Evolutionary conservation across 2,888 invertebrate species (phyloP).

Genomic region (Conops quadrifasciatus): DNA sequence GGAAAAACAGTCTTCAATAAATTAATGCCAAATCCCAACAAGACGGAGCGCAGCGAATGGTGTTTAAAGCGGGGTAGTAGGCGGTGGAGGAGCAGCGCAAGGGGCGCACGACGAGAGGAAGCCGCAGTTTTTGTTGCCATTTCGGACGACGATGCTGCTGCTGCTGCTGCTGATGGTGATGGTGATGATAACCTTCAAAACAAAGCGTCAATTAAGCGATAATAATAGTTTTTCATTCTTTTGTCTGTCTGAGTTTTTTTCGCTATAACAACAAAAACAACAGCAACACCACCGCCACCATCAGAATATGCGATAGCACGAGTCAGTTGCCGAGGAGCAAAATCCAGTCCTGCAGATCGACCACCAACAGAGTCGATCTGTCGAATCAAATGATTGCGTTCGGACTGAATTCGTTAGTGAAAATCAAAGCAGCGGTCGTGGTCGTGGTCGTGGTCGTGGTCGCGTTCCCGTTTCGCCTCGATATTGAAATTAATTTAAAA

Average conservation of each 20-base stretch:
- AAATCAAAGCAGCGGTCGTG: no score
- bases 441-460: no score
- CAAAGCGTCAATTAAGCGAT: slow-evolving; percentile 38
- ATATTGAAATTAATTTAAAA: slow-evolving; percentile 38
- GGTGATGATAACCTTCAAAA: slow-evolving; percentile 26
- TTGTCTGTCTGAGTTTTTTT: slow-evolving; percentile 12
- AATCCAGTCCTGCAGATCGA: slow-evolving; percentile 14
- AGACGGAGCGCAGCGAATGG: slow-evolving; percentile 23
- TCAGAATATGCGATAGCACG: neutral
- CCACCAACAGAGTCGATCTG: slow-evolving; percentile 26
- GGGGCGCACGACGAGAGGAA: neutral
- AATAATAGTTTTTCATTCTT: slow-evolving; percentile 35
- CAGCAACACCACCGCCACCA: neutral
- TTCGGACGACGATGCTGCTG: neutral
- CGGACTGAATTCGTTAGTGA: neutral
- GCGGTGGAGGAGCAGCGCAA: neutral
- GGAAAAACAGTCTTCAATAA: slow-evolving; percentile 23
- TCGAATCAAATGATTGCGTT: slow-evolving; percentile 29
- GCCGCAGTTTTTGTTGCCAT: neutral
- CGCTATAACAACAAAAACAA: neutral
- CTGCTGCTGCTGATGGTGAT: neutral
- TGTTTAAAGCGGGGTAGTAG: neutral
- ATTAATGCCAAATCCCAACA: slow-evolving; percentile 23
- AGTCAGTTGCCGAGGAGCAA: neutral
- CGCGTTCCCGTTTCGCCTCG: slow-evolving; percentile 30